Evolutionary conservation across 2,113 vertebrate species (phyloP).

Genomic region (Thunnus thynnus): DNA sequence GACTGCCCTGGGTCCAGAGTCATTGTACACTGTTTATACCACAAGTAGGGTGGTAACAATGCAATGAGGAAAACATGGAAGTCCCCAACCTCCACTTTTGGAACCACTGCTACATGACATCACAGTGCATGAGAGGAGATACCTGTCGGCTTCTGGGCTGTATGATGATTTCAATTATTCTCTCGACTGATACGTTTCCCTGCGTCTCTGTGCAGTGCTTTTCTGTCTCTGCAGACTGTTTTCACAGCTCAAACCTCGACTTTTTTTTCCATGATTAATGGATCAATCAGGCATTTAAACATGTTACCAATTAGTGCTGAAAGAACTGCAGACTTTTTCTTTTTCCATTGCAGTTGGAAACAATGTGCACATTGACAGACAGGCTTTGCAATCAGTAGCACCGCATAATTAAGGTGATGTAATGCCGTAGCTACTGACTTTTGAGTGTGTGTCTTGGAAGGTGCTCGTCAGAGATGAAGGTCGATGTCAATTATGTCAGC

Average conservation of each 20-base stretch:
- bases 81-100: not conserved
- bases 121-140: not conserved
- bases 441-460: conserved; percentile 6
- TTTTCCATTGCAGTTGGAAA: conserved; percentile 55
- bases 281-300: conserved; percentile 56
- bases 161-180: conserved; percentile 35
- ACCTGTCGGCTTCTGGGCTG: conserved; percentile 30
- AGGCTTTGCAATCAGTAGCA: conserved; percentile 40
- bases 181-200: conserved; percentile 1
- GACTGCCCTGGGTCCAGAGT: not conserved
- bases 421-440: not conserved
- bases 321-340: conserved; percentile 33
- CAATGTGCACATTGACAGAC: conserved; percentile 9
- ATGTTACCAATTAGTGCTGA: conserved; percentile 62
- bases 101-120: not conserved
- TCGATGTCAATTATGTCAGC: conserved; percentile 10
- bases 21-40: conserved; percentile 4
- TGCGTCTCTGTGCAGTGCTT: not conserved
- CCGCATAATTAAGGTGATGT: conserved; percentile 33
- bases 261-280: conserved; percentile 38
- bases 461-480: conserved; percentile 37
- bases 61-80: not conserved
- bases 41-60: too few relatives aligned
- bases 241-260: conserved; percentile 57
- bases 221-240: conserved; percentile 45